These are phyloP conservation scores for Lagopus muta DNA, from an alignment of 2,113 vertebrate genomes.

Conservation along the genomic window DNA sequence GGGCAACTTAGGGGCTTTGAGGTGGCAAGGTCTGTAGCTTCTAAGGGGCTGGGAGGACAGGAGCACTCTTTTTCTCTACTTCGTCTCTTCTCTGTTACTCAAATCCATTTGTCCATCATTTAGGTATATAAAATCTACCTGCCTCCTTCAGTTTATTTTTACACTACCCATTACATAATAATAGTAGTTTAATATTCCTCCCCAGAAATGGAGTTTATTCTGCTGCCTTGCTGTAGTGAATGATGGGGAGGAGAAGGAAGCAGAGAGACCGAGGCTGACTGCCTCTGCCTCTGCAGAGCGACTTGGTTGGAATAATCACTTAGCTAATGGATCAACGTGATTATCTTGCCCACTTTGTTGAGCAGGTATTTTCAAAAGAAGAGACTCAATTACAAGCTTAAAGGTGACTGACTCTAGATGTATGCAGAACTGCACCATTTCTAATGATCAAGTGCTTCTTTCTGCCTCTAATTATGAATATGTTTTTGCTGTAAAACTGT, in stretches of 20 bases:
- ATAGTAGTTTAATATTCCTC: background rate
- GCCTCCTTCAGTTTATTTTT: background rate
- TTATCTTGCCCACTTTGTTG: background rate
- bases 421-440: background rate
- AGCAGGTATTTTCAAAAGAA: background rate
- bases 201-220: background rate
- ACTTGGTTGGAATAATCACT: background rate
- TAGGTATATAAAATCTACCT: background rate
- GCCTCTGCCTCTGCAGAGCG: background rate
- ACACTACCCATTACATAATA: background rate
- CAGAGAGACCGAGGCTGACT: background rate
- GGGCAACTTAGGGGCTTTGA: background rate
- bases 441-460: background rate
- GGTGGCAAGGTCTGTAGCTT: background rate
- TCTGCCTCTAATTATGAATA: background rate
- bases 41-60: background rate
- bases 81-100: background rate
- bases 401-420: background rate
- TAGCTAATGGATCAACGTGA: background rate
- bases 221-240: background rate
- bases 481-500: constrained; percentile 32
- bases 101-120: background rate
- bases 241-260: background rate
- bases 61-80: background rate
- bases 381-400: background rate